Conservation (phyloP, 2,888 invertebrate species). For the Autographa pulchrina region DNA sequence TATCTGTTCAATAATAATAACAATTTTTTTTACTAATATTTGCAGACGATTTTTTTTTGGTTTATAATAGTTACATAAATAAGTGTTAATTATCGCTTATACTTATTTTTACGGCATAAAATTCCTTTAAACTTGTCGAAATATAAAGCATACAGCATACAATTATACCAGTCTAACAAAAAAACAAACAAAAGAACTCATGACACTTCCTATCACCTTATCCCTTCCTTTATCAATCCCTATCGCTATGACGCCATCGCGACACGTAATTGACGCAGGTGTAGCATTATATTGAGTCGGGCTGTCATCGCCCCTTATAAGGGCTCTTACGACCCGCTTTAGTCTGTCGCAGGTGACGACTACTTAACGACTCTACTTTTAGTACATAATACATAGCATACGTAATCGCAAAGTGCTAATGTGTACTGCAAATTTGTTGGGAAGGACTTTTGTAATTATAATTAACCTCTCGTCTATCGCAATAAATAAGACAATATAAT, state of each 20-base stretch:
- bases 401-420: conserved; percentile 51
- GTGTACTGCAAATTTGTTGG: conserved; percentile 28
- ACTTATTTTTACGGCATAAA: too few relatives aligned
- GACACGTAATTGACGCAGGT: conserved; percentile 60
- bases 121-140: too few relatives aligned
- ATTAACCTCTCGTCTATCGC: background rate
- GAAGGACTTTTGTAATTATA: too few relatives aligned
- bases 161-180: too few relatives aligned
- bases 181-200: too few relatives aligned
- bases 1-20: too few relatives aligned
- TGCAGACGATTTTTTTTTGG: too few relatives aligned
- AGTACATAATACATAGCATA: conserved; percentile 53
- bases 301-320: conserved; percentile 72
- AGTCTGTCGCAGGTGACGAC: conserved; percentile 68
- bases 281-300: conserved; percentile 62
- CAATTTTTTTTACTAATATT: too few relatives aligned
- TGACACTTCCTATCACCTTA: conserved; percentile 24
- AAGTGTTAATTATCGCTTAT: too few relatives aligned
- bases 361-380: conserved; percentile 65
- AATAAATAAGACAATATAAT: too few relatives aligned
- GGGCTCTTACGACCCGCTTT: conserved; percentile 71
- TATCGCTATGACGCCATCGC: conserved; percentile 46
- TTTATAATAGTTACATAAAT: too few relatives aligned
- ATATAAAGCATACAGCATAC: too few relatives aligned
- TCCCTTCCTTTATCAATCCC: conserved; percentile 38